Conservation (phyloP, 2,888 invertebrate genomes). For the Girardia tigrina region DNA sequence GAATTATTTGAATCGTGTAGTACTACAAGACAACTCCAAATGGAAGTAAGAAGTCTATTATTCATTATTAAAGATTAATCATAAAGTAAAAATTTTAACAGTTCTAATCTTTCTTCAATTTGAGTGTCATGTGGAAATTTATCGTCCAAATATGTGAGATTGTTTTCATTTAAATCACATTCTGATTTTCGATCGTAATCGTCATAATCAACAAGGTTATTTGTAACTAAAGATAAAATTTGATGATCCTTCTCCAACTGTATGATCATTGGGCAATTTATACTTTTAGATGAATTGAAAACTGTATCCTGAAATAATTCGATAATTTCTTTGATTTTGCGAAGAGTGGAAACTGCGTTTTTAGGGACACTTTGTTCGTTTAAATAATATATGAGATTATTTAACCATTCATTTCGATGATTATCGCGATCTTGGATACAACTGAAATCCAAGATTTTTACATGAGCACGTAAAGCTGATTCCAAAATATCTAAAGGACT, state of each 20-base stretch:
- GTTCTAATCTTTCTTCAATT: slow-evolving; percentile 9
- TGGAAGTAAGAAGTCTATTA: not conserved
- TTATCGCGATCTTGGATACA: slow-evolving; percentile 46
- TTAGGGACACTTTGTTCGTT: slow-evolving; percentile 4
- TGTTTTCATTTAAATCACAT: slow-evolving; percentile 20
- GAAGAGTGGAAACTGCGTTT: not conserved
- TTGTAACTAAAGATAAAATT: not conserved
- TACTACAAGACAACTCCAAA: not conserved
- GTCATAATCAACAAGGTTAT: not conserved
- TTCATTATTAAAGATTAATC: not conserved
- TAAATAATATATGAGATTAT: not conserved
- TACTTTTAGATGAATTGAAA: not conserved
- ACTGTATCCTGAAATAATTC: not conserved
- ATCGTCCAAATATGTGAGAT: not conserved
- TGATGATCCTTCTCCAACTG: not conserved
- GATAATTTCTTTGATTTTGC: slow-evolving; percentile 16
- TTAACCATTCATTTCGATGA: not conserved
- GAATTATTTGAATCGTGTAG: not conserved
- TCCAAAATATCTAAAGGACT: slow-evolving; percentile 92
- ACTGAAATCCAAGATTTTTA: slow-evolving; percentile 90
- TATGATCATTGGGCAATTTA: slow-evolving; percentile 7
- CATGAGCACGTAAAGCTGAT: slow-evolving; percentile 80
- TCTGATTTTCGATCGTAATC: slow-evolving; percentile 5
- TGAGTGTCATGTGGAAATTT: slow-evolving; percentile 14
- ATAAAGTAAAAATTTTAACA: not conserved